Conservation (phyloP, 1,140 invertebrate species). For the Bombus impatiens region DNA sequence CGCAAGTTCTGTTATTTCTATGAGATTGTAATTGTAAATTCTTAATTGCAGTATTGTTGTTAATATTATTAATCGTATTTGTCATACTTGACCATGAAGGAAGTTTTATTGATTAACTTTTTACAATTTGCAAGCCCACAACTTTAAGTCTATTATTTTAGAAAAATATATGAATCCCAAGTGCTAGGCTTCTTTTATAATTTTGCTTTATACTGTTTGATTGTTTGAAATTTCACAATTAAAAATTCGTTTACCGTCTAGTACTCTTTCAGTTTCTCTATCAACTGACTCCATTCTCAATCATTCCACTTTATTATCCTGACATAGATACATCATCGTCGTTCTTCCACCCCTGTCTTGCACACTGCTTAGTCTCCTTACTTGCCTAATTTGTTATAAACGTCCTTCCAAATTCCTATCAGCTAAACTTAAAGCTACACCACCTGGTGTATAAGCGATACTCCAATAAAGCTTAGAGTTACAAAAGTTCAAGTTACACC, state of each 20-base stretch:
- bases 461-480: not conserved
- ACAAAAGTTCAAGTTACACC: not conserved
- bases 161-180: too few species aligned
- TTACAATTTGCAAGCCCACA: too few species aligned
- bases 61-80: too few species aligned
- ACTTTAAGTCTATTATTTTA: too few species aligned
- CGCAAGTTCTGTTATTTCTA: too few species aligned
- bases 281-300: not conserved
- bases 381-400: not conserved
- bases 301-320: not conserved
- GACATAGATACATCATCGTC: not conserved
- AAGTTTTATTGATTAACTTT: too few species aligned
- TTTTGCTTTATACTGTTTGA: too few species aligned
- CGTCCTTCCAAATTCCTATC: not conserved
- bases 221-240: not conserved
- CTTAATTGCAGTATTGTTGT: too few species aligned
- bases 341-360: not conserved
- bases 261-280: not conserved
- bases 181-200: too few species aligned
- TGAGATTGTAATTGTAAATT: too few species aligned
- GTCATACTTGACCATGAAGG: too few species aligned
- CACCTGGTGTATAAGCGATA: not conserved
- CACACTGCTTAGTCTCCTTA: too few species aligned
- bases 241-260: not conserved
- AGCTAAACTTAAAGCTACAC: not conserved